phyloP scores from a whole-genome alignment of 2,888 invertebrate species.

The Dryobota labecula region DNA sequence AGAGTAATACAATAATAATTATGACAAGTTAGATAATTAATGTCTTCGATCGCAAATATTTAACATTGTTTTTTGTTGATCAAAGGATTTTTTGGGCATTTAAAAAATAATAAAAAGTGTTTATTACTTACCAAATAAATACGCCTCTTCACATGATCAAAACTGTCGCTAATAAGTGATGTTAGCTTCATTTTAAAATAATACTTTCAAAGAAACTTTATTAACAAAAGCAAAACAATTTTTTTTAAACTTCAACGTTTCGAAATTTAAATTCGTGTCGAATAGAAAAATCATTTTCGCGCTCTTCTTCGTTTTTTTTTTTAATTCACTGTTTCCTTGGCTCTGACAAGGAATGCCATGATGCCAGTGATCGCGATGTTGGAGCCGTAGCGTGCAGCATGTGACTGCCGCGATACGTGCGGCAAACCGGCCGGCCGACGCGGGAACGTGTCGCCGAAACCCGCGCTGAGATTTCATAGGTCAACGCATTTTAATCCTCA shows the following conservation, averaged over 20 bases:
- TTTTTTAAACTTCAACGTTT: conserved; percentile 19
- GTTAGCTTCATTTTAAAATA: conserved; percentile 71
- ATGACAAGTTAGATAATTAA: not conserved
- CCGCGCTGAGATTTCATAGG: conserved; percentile 54
- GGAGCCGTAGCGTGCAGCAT: conserved; percentile 61
- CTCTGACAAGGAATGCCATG: conserved; percentile 43
- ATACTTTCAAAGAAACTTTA: conserved; percentile 28
- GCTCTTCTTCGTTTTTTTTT: conserved; percentile 42
- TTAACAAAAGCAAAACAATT: conserved; percentile 8
- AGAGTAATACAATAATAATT: not conserved
- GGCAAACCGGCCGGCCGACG: conserved; percentile 57
- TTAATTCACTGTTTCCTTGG: conserved; percentile 43
- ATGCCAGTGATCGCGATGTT: conserved; percentile 63
- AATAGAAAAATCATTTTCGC: conserved; percentile 56
- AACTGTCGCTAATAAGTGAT: conserved; percentile 71
- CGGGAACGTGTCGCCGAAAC: conserved; percentile 57
- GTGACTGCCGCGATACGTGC: conserved; percentile 72
- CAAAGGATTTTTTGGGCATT: not conserved
- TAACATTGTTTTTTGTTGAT: not conserved
- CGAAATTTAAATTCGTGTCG: conserved; percentile 39
- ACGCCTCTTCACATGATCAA: conserved; percentile 76
- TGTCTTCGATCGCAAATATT: not conserved
- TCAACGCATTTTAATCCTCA: conserved; percentile 51
- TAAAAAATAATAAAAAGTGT: not conserved
- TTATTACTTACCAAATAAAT: conserved; percentile 80